Conservation (phyloP, 2,113 vertebrate genomes). For the Oryzias woworae region DNA sequence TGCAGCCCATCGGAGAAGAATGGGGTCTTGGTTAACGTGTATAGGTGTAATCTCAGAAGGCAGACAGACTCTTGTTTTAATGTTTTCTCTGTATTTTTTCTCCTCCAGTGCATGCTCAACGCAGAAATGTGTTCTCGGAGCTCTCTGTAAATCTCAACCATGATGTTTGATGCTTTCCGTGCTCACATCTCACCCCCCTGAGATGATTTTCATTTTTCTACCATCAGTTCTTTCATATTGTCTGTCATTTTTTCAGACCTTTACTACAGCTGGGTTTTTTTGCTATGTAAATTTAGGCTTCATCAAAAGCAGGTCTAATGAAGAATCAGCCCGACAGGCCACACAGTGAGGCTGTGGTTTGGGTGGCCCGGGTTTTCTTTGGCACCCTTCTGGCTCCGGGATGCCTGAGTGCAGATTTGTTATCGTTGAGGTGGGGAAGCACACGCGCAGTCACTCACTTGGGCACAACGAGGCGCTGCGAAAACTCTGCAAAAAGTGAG, state of each 20-base stretch:
- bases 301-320: too few species aligned
- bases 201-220: constrained; percentile 1
- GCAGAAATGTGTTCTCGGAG: constrained; percentile 32
- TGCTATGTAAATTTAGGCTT: too few species aligned
- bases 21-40: constrained; percentile 51
- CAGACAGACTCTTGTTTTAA: constrained; percentile 3
- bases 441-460: constrained; percentile 21
- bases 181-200: neutral
- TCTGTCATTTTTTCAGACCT: constrained; percentile 26
- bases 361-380: constrained; percentile 20
- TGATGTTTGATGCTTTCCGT: neutral
- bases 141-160: constrained; percentile 3
- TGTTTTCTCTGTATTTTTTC: constrained; percentile 14
- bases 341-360: constrained; percentile 9
- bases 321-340: neutral
- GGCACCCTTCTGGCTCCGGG: constrained; percentile 17
- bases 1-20: constrained; percentile 47
- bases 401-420: constrained; percentile 32
- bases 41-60: constrained; percentile 27
- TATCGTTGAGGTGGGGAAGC: constrained; percentile 21
- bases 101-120: constrained; percentile 19
- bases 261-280: neutral
- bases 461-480: constrained; percentile 25
- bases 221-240: constrained; percentile 1
- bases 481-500: constrained; percentile 33